Base-by-base conservation (phyloP, 1,140 invertebrate genomes). In the Drosophila carrolli region DNA sequence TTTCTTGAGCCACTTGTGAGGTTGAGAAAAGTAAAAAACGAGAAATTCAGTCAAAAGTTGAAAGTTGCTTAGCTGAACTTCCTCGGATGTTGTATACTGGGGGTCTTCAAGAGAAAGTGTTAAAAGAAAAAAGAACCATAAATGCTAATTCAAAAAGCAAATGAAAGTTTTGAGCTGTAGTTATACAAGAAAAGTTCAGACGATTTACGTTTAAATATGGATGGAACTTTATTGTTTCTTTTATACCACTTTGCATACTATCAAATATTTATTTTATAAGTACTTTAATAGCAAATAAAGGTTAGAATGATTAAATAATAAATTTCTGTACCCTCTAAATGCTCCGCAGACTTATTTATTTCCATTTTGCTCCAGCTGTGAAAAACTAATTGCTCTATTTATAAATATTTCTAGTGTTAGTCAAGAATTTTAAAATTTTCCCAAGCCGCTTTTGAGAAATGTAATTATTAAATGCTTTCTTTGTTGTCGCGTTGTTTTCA, bases 1-100 rank as follows among this genome's bases (percentile, higher is more conserved):
- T 75, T 75, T 59, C 41, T 75, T 75, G 35, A 57, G 72, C 59
- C 60, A 75, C 70, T 75, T 75, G 53, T 63, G 46, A 56, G 58
- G 27, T 74, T 19, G 35, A 41, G 9, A 29, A 73, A 47, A 48
- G 29, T 43, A 37, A 57, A 16, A 48, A 23, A 16, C 19, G 19
- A 51, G 32, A 27, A 38, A 29, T 61, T 19, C 68, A 37, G 68
- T 73, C 35, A 10, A 50, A 66, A 66, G 55, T 66, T 59, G 4
- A 72, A 71, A 72, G 56, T 73, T 74, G 47, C 47, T 73, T 54
- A 53, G 68, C 27, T 53, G 27, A 74, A 63, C 50, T 51, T 57
- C 37, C 47, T 55, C 13, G 35, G 13, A 35, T 43, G 50, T 46
- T 29, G 48, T 40, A 35, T 13, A 9, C 8, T 23, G 11, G 8